Evolutionary conservation across 2,888 invertebrate species (phyloP).

Genomic region (Polylopha cassiicola): DNA sequence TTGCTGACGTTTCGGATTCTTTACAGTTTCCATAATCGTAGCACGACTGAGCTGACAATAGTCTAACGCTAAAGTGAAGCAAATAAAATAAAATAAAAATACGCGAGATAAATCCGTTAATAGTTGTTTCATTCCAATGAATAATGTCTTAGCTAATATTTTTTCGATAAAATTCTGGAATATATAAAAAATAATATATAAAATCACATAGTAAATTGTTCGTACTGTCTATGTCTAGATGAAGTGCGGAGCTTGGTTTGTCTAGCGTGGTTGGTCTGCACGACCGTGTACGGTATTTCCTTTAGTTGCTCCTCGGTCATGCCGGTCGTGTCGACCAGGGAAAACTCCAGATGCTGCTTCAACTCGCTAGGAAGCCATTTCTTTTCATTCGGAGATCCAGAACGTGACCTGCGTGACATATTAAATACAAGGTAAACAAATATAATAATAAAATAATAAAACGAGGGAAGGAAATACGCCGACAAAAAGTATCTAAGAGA

Average conservation of each 20-base stretch:
- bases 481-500: no score
- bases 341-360: slow-evolving; percentile 91
- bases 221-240: slow-evolving; percentile 66
- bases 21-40: no score
- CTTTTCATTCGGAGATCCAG: slow-evolving; percentile 84
- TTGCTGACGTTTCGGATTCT: no score
- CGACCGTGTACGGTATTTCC: slow-evolving; percentile 93
- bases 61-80: no score
- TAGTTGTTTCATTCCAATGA: neutral
- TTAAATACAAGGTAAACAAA: no score
- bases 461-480: no score
- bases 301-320: slow-evolving; percentile 92
- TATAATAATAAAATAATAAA: no score
- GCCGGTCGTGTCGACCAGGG: slow-evolving; percentile 90
- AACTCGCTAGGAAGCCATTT: slow-evolving; percentile 86
- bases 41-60: no score
- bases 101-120: no score
- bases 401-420: slow-evolving; percentile 79
- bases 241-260: slow-evolving; percentile 75
- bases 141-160: neutral
- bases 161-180: slow-evolving; percentile 6
- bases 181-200: slow-evolving; percentile 6
- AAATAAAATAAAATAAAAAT: no score
- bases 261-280: slow-evolving; percentile 82
- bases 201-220: slow-evolving; percentile 29